A percentile compares a stretch with the other conserved stretches of the same genome.
Evolutionary conservation across 2,888 invertebrate genomes (phyloP).

Genomic region (Osmoderma eremita): DNA sequence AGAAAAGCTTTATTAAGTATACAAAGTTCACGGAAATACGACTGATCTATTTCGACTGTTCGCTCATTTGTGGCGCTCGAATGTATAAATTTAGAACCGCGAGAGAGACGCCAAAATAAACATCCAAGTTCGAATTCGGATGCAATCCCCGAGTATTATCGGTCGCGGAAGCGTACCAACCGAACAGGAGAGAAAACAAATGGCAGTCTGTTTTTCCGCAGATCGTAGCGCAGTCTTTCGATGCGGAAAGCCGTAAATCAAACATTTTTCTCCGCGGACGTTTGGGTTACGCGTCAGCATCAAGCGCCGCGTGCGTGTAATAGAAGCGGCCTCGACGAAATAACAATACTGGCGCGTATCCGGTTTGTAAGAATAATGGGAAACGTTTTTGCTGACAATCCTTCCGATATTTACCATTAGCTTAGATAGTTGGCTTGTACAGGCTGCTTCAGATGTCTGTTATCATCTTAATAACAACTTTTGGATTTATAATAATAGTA

Average conservation of each 20-base stretch:
- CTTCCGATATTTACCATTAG: too few relatives aligned
- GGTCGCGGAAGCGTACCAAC: neutral
- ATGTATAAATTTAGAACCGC: too few relatives aligned
- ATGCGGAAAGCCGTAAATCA: slow-evolving; percentile 33
- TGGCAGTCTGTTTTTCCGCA: slow-evolving; percentile 35
- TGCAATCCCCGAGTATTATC: slow-evolving; percentile 26
- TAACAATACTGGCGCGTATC: slow-evolving; percentile 16
- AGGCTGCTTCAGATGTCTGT: too few relatives aligned
- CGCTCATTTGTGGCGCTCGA: too few relatives aligned
- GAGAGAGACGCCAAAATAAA: too few relatives aligned
- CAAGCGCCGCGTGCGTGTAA: slow-evolving; percentile 11
- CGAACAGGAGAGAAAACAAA: slow-evolving; percentile 28
- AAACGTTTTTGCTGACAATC: too few relatives aligned
- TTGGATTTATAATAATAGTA: too few relatives aligned
- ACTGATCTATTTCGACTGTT: too few relatives aligned
- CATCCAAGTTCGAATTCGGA: neutral
- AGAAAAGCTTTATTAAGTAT: too few relatives aligned
- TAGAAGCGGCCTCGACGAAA: slow-evolving; percentile 25
- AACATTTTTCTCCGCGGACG: slow-evolving; percentile 4
- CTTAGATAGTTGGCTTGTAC: too few relatives aligned
- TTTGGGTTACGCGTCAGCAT: neutral
- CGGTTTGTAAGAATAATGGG: slow-evolving; percentile 8
- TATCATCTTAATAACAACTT: too few relatives aligned
- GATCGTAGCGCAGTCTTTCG: slow-evolving; percentile 15
- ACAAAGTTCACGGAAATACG: too few relatives aligned